phyloP scores from a whole-genome alignment of 2,113 vertebrate species.

The Hassar affinis region DNA sequence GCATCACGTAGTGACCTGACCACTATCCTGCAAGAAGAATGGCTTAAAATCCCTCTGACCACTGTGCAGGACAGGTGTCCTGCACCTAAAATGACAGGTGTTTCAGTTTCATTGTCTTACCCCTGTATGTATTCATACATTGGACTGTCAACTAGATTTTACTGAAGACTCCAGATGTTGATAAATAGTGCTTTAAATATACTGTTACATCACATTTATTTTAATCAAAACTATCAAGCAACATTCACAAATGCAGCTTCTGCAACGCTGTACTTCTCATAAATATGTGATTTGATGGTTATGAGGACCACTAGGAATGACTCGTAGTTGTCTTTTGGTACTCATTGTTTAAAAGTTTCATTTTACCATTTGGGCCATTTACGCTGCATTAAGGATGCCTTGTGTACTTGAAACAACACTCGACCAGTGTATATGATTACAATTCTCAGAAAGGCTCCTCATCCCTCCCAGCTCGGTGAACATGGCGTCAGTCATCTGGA shows the following conservation, averaged over 20 bases:
- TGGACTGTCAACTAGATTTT: too few relatives aligned
- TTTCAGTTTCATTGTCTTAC: too few relatives aligned
- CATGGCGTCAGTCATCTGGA: constrained; percentile 38
- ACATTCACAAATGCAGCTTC: background rate
- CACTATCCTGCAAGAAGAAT: too few relatives aligned
- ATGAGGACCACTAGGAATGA: background rate
- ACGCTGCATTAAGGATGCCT: constrained; percentile 16
- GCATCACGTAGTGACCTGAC: too few relatives aligned
- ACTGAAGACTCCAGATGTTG: background rate
- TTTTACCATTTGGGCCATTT: background rate
- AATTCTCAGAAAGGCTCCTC: constrained; percentile 36
- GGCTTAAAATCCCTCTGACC: too few relatives aligned
- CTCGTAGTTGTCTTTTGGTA: constrained; percentile 8
- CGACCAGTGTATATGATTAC: constrained; percentile 19
- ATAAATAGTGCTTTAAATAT: background rate
- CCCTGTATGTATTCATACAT: too few relatives aligned
- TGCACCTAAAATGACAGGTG: too few relatives aligned
- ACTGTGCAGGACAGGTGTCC: too few relatives aligned
- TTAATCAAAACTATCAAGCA: background rate
- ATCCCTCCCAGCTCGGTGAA: constrained; percentile 25
- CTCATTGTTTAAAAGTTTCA: background rate
- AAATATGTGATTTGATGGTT: background rate
- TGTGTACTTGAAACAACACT: constrained; percentile 29
- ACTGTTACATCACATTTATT: background rate
- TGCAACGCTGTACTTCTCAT: background rate